Evolutionary conservation across 92 coral and sea anemone genomes (phyloP), one percentile per base, ranked within the genome.

Genomic region (Chrysogorgia sp.): DNA sequence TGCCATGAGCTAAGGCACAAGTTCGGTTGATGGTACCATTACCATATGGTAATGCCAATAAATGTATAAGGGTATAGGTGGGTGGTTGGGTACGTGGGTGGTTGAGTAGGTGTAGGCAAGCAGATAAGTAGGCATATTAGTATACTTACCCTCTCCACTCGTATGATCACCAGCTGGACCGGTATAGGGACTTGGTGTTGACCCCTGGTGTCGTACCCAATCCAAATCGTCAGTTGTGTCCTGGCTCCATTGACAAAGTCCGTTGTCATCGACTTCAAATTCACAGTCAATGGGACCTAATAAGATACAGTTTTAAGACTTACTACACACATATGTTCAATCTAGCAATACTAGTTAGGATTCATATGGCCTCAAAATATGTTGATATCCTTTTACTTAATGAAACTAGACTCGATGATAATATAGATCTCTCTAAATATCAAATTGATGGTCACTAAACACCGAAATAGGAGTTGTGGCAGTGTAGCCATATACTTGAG

Each of bases 81-180:
- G n/a, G 53, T 67, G 32, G 17, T 26, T 29, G 0, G 26, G 24
- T 22, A 15, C 2, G 64, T 58, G 31, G 29, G 64, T 25, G 13
- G 64, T 25, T 58, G 23, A 30, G 64, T 58, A 24, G 64, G 33
- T 24, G 26, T 12, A 30, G 10, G 64, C 12, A 37, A 37, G 64
- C 31, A 20, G 64, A 31, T 58, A 20, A 30, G 64, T 58, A 3
- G 33, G 64, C 23, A 20, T 25, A 31, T 58, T 10, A 13, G 64
- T 58, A 19, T 58, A 63, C 40, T 35, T 81, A 93, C 96, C 93
- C 81, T 81, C 77, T 26, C 96, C 96, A 53, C 64, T 91, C 25
- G 96, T 93, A 80, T 93, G 96, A 81, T 93, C 97, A 43, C 83
- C 92, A 61, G 80, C 67, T 21, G 97, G 97, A 49, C 97, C 96